A percentile compares a stretch with the other conserved stretches of the same genome.
These are phyloP conservation scores for Cyphomyrus plagiostoma DNA, from an alignment of 2,113 vertebrate genomes.

Conservation along the genomic window DNA sequence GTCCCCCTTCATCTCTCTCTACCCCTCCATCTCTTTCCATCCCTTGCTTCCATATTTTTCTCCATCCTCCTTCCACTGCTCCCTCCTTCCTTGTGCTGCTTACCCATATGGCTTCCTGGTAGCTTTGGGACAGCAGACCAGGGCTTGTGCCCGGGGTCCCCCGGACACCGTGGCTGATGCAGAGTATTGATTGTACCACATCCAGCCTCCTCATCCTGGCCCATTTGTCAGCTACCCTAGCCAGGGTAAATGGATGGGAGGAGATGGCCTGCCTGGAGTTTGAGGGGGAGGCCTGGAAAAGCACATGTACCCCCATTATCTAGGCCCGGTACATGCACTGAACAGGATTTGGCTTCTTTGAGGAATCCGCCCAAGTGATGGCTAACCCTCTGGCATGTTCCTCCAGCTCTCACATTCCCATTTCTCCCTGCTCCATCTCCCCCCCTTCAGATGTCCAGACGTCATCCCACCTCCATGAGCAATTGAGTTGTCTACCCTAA, in stretches of 20 bases:
- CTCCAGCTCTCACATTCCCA: constrained; percentile 34
- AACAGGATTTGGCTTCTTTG: neutral
- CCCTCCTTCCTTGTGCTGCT: constrained; percentile 8
- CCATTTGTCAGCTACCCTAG: neutral
- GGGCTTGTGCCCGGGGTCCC: constrained; percentile 52
- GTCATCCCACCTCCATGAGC: constrained; percentile 18
- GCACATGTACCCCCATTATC: neutral
- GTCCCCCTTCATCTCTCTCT: neutral
- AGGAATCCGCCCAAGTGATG: constrained; percentile 39
- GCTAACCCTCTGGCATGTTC: constrained; percentile 31
- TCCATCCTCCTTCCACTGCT: neutral
- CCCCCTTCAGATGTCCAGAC: constrained; percentile 34
- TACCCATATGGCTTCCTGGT: constrained; percentile 49
- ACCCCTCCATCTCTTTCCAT: neutral
- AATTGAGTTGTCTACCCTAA: constrained; percentile 21
- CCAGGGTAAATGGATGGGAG: neutral
- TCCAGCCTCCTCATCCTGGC: constrained; percentile 56
- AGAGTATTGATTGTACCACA: constrained; percentile 40
- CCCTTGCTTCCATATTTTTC: neutral
- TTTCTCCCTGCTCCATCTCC: constrained; percentile 34
- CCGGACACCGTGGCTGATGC: constrained; percentile 46
- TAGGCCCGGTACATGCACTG: neutral
- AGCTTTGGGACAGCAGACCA: neutral
- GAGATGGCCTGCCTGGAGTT: neutral
- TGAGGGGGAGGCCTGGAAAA: neutral